Evolutionary conservation across 2,797 vertebrate species (phyloP).

Genomic region (Siniperca undulata): DNA sequence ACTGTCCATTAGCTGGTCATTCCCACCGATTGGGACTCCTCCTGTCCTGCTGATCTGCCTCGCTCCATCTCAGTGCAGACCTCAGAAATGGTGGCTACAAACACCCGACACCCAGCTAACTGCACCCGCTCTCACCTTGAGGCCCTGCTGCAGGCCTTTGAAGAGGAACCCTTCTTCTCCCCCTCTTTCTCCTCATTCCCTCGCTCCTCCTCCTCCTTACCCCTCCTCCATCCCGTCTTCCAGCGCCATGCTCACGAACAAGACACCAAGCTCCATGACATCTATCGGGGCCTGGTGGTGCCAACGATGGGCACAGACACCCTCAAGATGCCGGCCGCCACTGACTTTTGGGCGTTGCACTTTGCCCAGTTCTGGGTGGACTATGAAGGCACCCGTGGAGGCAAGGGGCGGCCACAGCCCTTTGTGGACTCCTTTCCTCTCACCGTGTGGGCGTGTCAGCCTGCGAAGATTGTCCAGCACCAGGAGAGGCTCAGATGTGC

Average conservation of each 20-base stretch:
- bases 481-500: conserved; percentile 83
- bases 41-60: conserved; percentile 92
- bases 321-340: conserved; percentile 92
- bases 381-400: conserved; percentile 92
- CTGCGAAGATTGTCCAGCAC: conserved; percentile 87
- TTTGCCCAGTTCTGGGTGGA: conserved; percentile 99
- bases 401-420: conserved; percentile 92
- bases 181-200: conserved; percentile 87
- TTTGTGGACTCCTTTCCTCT: conserved; percentile 98
- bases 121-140: conserved; percentile 95
- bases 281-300: conserved; percentile 90
- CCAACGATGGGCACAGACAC: conserved; percentile 88
- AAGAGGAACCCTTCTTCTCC: conserved; percentile 92
- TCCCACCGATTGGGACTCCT: conserved; percentile 89
- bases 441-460: conserved; percentile 95
- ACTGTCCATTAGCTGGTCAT: conserved; percentile 88
- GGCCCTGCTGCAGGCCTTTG: conserved; percentile 93
- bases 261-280: conserved; percentile 94
- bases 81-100: conserved; percentile 97
- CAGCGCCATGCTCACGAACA: conserved; percentile 95
- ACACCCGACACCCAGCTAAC: conserved; percentile 92
- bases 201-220: conserved; percentile 83
- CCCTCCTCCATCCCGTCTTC: conserved; percentile 88
- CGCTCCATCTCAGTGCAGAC: conserved; percentile 94
- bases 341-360: conserved; percentile 95